These are phyloP conservation scores for Enoplosus armatus DNA, from an alignment of 2,797 vertebrate species.

Conservation along the genomic window DNA sequence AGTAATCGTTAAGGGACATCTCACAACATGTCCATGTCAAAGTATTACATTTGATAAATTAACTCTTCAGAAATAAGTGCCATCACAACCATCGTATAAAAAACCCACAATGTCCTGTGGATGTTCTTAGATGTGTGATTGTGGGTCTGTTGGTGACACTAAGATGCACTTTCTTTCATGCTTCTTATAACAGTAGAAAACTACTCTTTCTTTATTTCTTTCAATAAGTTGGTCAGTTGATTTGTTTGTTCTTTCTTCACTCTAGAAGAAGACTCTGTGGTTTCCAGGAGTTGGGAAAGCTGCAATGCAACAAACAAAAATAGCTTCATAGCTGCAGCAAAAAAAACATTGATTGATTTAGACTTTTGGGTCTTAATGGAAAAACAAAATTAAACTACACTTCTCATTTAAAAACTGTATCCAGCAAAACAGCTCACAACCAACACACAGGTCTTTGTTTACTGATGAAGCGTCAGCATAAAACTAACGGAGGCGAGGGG, in stretches of 20 bases:
- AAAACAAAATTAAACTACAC: neutral
- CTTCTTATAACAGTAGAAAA: neutral
- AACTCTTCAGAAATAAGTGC: neutral
- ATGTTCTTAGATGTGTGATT: neutral
- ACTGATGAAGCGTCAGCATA: slow-evolving; percentile 2
- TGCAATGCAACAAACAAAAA: neutral
- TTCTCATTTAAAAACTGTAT: neutral
- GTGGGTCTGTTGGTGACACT: neutral
- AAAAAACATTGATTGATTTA: neutral
- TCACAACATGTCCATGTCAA: neutral
- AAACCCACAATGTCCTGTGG: neutral
- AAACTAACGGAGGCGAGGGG: neutral
- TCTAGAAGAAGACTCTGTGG: neutral
- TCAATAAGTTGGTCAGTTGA: neutral
- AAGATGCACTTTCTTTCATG: neutral
- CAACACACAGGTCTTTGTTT: neutral
- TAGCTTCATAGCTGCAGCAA: neutral
- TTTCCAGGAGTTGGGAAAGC: neutral
- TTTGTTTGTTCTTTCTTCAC: neutral
- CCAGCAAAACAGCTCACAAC: neutral
- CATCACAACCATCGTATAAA: neutral
- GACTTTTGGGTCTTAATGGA: neutral
- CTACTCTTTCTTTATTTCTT: neutral
- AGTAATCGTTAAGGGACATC: neutral
- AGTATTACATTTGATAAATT: neutral